Base-by-base conservation (phyloP, 2,888 invertebrate species). In the Drosophila mettleri region DNA sequence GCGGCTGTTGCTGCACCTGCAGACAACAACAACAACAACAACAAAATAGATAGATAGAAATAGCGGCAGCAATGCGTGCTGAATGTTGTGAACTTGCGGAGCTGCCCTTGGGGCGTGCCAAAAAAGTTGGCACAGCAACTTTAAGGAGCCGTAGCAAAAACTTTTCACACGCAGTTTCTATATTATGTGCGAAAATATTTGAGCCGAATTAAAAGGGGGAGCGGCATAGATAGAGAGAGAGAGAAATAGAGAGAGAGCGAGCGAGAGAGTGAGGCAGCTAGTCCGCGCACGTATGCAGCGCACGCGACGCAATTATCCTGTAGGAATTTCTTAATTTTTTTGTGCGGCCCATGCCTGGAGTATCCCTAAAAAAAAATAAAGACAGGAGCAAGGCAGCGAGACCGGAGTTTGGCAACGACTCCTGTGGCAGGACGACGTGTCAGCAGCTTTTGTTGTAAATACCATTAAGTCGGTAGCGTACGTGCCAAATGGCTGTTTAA, bases 401-500 rank as follows among this genome's bases (percentile, higher is more conserved):
- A 33, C 33, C 31, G 29, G 31, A 62, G 49, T 62, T 63, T 46
- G 62, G 36, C 18, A 73, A 41, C 34, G 27, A 22, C 57, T 29
- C 36, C 48, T 55, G 45, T 45, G 45, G 45, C 55, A 61, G 45
- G 53, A 63, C 43, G 62, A 68, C 67, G 82, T 78, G 76, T 70
- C 82, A 74, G 78, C 66, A 69, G 78, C 49, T 76, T 78, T 76
- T 80, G 80, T 61, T 82, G 80, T 80, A 83, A 84, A 83, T 86
- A 84, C 74, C 84, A 83, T 83, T 83, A 84, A 84, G 80, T 78
- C 64, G 39, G 41, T 54, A 69, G 45, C 55, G 84, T 78, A 84
- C 85, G 83, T 84, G 83, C 87, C 87, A 86, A 84, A 84, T 84
- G 78, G 70, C 76, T 86, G 70, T 86, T 84, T 84, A 84, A 84